A percentile compares a stretch with the other conserved stretches of the same genome.
These are phyloP conservation scores for Tyrophagus putrescentiae DNA, from an alignment of 1,140 invertebrate species.

Conservation along the genomic window DNA sequence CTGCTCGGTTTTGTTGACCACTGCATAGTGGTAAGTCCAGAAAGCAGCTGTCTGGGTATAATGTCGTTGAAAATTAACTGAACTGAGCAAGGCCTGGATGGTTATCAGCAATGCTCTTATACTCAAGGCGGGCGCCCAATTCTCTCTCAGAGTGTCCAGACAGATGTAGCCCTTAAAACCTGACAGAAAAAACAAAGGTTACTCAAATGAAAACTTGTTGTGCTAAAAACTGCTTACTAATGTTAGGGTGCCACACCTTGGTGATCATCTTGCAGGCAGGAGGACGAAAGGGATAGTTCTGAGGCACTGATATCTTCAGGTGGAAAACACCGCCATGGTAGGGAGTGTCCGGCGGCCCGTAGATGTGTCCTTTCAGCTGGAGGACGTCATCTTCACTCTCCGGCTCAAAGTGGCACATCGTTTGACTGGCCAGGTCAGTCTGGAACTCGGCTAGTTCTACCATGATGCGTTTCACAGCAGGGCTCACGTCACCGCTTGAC, in stretches of 20 bases:
- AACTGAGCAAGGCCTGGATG: conserved; percentile 71
- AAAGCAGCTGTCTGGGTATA: conserved; percentile 81
- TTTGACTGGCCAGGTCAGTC: no score
- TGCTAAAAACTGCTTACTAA: conserved; percentile 85
- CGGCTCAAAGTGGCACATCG: no score
- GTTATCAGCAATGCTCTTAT: neutral
- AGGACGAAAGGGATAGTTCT: conserved; percentile 72
- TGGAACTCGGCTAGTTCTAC: no score
- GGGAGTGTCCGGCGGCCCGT: conserved; percentile 69
- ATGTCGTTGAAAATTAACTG: conserved; percentile 68
- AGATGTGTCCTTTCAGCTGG: conserved; percentile 77
- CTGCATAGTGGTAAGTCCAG: conserved; percentile 89
- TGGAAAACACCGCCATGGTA: conserved; percentile 91
- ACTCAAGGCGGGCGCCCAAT: no score
- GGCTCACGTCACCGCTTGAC: no score
- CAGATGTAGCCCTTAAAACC: no score
- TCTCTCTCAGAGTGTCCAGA: no score
- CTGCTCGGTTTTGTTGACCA: no score
- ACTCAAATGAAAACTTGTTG: conserved; percentile 96
- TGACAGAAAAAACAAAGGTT: no score
- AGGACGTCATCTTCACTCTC: no score
- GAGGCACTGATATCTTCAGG: conserved; percentile 83
- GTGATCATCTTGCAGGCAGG: conserved; percentile 93
- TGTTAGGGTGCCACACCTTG: conserved; percentile 91
- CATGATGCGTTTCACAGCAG: no score